phyloP scores from a whole-genome alignment of 2,113 vertebrate species.

The Elephantulus edwardii region DNA sequence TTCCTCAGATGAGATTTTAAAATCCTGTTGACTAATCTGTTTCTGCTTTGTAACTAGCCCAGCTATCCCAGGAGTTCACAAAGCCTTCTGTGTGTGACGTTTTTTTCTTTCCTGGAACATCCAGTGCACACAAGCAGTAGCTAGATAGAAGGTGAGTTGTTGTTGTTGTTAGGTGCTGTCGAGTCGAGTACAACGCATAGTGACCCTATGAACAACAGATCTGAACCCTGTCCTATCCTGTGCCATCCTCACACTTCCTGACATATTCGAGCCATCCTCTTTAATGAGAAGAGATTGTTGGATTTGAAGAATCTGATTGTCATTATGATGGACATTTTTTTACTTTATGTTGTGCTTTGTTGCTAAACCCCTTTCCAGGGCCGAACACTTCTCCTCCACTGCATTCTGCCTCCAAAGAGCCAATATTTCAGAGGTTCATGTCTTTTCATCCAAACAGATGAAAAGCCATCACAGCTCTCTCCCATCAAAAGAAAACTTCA shows the following conservation, averaged over 20 bases:
- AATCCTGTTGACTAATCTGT: conserved; percentile 6
- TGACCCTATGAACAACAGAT: no score
- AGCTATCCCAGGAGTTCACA: not conserved
- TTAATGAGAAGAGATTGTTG: no score
- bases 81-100: not conserved
- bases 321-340: conserved; percentile 50
- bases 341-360: conserved; percentile 31
- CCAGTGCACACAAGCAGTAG: not conserved
- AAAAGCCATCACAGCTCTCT: conserved; percentile 15
- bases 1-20: conserved; percentile 34
- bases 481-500: conserved; percentile 55
- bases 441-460: conserved; percentile 19
- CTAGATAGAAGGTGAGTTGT: not conserved
- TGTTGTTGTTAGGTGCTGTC: no score
- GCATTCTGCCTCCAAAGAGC: not conserved
- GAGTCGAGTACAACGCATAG: no score
- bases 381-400: not conserved
- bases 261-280: no score
- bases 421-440: not conserved
- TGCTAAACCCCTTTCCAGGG: conserved; percentile 20
- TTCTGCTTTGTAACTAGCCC: not conserved
- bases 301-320: conserved; percentile 49
- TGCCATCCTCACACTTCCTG: no score
- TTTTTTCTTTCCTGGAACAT: not conserved
- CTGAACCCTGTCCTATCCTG: no score